Evolutionary conservation across 1,140 invertebrate genomes (phyloP).

Genomic region (Drosophila trapezifrons): DNA sequence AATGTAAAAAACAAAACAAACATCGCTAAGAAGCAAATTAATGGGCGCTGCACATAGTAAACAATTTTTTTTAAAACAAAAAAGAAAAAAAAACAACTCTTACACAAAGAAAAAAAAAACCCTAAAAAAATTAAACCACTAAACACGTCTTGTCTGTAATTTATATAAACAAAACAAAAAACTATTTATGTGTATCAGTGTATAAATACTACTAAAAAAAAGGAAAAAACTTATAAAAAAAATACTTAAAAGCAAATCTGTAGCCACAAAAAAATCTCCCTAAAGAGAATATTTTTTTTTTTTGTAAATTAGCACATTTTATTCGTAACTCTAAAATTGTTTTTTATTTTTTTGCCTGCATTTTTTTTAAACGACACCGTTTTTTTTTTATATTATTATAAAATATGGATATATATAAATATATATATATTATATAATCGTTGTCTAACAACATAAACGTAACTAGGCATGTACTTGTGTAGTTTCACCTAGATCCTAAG

Average conservation of each 20-base stretch:
- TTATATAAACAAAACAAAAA: slow-evolving; percentile 61
- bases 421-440: slow-evolving; percentile 68
- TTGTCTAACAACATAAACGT: slow-evolving; percentile 82
- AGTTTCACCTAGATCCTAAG: slow-evolving; percentile 65
- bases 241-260: slow-evolving; percentile 27
- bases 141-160: slow-evolving; percentile 77
- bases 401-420: slow-evolving; percentile 47
- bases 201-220: slow-evolving; percentile 54
- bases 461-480: slow-evolving; percentile 77
- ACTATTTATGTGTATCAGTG: slow-evolving; percentile 66
- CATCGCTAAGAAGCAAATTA: slow-evolving; percentile 34
- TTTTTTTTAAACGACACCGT: slow-evolving; percentile 44
- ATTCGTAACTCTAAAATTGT: slow-evolving; percentile 49
- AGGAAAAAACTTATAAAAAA: slow-evolving; percentile 11
- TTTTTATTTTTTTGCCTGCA: slow-evolving; percentile 51
- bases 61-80: slow-evolving; percentile 55
- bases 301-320: slow-evolving; percentile 78
- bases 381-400: slow-evolving; percentile 61
- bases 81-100: slow-evolving; percentile 10
- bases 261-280: slow-evolving; percentile 46
- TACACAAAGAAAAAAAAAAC: slow-evolving; percentile 27
- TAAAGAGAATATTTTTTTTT: slow-evolving; percentile 43
- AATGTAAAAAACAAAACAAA: slow-evolving; percentile 53
- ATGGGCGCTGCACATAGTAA: slow-evolving; percentile 78
- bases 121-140: slow-evolving; percentile 54